These are phyloP conservation scores for Urocolius indicus DNA, from an alignment of 2,113 vertebrate species.

Conservation along the genomic window DNA sequence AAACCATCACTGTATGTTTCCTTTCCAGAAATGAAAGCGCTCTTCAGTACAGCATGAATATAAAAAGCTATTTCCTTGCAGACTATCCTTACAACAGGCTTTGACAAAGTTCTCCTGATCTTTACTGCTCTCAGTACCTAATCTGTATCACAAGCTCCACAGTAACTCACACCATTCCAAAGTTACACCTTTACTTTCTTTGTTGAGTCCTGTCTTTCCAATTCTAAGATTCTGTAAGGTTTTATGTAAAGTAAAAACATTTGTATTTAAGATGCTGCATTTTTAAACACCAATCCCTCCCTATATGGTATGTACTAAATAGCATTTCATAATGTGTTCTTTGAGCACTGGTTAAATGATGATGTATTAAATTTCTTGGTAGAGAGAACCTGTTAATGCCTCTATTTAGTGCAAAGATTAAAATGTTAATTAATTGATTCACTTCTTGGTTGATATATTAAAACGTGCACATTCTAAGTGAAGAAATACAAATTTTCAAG, in stretches of 20 bases:
- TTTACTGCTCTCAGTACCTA: not conserved
- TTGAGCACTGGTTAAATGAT: not conserved
- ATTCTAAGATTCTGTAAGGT: not conserved
- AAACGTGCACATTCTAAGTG: not conserved
- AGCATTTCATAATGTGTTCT: not conserved
- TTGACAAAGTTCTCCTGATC: not conserved
- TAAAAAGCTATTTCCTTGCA: not conserved
- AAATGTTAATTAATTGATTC: not conserved
- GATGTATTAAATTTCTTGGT: not conserved
- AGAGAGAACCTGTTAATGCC: not conserved
- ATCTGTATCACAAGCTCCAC: not conserved
- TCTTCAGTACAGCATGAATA: not conserved
- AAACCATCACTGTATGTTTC: not conserved
- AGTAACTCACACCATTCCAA: not conserved
- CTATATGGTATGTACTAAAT: not conserved
- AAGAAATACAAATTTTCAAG: constrained; percentile 10
- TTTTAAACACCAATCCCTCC: not conserved
- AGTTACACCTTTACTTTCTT: not conserved
- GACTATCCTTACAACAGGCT: not conserved
- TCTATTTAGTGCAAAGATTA: not conserved
- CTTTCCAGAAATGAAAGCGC: not conserved
- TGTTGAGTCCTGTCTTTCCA: not conserved
- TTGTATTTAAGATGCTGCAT: not conserved
- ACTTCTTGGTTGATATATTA: not conserved
- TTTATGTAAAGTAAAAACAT: not conserved